A percentile compares a stretch with the other conserved stretches of the same genome.
Evolutionary conservation across 2,113 vertebrate species (phyloP).

Genomic region (Elephas maximus): DNA sequence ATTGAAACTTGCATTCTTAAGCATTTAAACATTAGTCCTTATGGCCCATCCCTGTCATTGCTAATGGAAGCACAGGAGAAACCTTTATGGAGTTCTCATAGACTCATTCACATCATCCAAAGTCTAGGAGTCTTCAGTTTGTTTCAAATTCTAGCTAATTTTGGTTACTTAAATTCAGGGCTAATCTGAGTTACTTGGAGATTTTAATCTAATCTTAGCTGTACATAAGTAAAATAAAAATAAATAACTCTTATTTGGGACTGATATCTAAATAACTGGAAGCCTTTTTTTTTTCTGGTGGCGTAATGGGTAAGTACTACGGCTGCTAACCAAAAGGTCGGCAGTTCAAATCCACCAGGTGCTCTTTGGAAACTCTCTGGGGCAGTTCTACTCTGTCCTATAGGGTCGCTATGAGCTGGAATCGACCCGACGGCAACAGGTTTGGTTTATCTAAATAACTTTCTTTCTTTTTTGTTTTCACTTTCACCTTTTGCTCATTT

Average conservation of each 20-base stretch:
- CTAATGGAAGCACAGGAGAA: neutral
- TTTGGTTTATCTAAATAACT: neutral
- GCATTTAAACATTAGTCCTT: conserved; percentile 32
- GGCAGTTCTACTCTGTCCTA: too few species aligned
- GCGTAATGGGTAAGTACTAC: too few species aligned
- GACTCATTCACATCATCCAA: neutral
- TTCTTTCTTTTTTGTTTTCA: neutral
- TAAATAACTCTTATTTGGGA: conserved; percentile 13
- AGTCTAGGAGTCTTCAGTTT: neutral
- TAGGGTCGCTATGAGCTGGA: too few species aligned
- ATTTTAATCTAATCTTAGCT: conserved; percentile 20
- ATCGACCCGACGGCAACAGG: too few species aligned
- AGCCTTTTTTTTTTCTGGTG: too few species aligned
- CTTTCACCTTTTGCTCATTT: neutral
- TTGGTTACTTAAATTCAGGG: neutral
- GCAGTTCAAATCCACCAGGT: too few species aligned
- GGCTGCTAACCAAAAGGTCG: too few species aligned
- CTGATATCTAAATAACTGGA: neutral
- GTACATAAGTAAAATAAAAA: neutral
- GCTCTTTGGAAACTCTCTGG: too few species aligned
- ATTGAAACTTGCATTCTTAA: neutral
- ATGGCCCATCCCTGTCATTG: neutral
- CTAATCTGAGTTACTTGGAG: conserved; percentile 9
- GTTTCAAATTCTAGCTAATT: conserved; percentile 50
- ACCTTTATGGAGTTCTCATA: neutral